phyloP scores from a whole-genome alignment of 1,140 invertebrate species.

The Atta colombica region DNA sequence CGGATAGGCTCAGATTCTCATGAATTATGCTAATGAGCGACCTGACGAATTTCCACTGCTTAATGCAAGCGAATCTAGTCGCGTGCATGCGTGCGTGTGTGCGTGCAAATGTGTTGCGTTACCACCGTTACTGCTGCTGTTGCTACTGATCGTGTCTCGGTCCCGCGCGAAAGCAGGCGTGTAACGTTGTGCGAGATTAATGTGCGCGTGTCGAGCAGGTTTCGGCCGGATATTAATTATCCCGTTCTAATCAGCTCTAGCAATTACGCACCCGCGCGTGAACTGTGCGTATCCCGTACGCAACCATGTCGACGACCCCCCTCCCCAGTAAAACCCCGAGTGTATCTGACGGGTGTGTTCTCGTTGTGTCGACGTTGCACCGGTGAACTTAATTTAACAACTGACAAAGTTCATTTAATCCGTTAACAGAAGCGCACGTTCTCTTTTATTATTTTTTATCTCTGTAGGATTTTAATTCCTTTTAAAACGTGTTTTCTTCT shows the following conservation, averaged over 20 bases:
- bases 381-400: slow-evolving; percentile 30
- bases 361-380: background rate
- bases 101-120: background rate
- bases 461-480: background rate
- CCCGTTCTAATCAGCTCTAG: slow-evolving; percentile 63
- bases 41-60: background rate
- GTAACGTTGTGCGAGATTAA: slow-evolving; percentile 67
- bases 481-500: background rate
- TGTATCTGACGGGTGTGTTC: slow-evolving; percentile 19
- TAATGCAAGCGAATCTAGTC: background rate
- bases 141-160: background rate
- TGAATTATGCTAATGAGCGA: slow-evolving; percentile 43
- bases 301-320: background rate
- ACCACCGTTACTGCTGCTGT: background rate
- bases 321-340: background rate
- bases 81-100: background rate
- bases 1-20: slow-evolving; percentile 9
- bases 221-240: slow-evolving; percentile 71
- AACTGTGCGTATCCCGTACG: background rate
- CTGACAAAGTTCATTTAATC: background rate
- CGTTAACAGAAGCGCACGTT: background rate
- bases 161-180: slow-evolving; percentile 13
- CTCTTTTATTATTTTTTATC: background rate
- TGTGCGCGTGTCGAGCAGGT: slow-evolving; percentile 23
- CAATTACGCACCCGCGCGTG: slow-evolving; percentile 55